A percentile compares a stretch with the other conserved stretches of the same genome.
Evolutionary conservation across 2,888 invertebrate genomes (phyloP).

Genomic region (Parnassius apollo): DNA sequence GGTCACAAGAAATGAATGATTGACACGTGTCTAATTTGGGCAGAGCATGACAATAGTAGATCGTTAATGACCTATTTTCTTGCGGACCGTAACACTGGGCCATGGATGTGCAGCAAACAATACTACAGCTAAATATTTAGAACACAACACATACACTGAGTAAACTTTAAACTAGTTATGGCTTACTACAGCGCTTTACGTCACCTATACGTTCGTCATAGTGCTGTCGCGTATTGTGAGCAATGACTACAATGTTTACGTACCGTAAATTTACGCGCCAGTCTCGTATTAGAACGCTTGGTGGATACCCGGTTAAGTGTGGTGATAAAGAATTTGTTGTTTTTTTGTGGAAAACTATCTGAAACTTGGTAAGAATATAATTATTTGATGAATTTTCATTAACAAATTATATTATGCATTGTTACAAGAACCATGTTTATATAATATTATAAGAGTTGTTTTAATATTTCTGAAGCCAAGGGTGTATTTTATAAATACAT

Average conservation of each 20-base stretch:
- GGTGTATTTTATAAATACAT: no score
- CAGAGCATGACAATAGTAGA: no score
- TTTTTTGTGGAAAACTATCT: constrained; percentile 4
- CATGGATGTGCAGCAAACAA: not conserved
- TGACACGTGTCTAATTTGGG: no score
- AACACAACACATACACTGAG: not conserved
- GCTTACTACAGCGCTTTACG: constrained; percentile 1
- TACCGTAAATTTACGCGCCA: constrained; percentile 22
- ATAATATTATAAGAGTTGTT: not conserved
- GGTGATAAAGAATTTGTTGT: constrained; percentile 15
- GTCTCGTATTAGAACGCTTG: constrained; percentile 24
- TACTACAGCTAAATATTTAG: not conserved
- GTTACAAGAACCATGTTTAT: not conserved
- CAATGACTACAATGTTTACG: constrained; percentile 28
- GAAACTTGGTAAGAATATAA: constrained; percentile 6
- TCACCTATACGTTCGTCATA: constrained; percentile 17
- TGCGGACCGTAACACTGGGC: no score
- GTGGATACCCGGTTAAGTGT: constrained; percentile 19
- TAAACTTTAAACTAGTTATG: constrained; percentile 6
- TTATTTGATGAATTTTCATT: not conserved
- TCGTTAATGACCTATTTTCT: no score
- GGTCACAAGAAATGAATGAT: no score
- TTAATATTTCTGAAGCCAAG: no score
- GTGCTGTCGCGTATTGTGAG: constrained; percentile 7
- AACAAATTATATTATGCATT: no score